phyloP scores from a whole-genome alignment of 2,888 invertebrate species.

The Lepidocyrtinus sp. region DNA sequence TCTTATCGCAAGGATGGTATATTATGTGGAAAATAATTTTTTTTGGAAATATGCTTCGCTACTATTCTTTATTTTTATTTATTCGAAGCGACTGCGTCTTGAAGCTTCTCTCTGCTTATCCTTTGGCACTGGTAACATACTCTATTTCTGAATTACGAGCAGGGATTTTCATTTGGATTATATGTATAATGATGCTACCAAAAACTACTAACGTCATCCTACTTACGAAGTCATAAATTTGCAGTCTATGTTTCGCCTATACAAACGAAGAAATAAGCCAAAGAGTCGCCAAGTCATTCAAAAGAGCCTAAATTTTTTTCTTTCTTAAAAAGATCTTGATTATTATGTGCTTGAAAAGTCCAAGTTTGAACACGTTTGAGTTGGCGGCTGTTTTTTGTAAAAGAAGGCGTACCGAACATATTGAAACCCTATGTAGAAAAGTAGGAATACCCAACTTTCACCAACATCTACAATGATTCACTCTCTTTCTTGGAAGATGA shows the following conservation, averaged over 20 bases:
- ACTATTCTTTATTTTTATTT: no score
- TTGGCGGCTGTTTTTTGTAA: no score
- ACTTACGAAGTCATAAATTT: background rate
- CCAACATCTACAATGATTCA: no score
- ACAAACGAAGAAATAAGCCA: constrained; percentile 8
- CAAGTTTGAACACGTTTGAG: background rate
- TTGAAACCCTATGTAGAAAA: no score
- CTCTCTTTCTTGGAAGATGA: no score
- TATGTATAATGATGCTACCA: constrained; percentile 1
- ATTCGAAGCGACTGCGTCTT: no score
- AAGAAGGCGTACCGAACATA: no score
- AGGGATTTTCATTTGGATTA: constrained; percentile 22
- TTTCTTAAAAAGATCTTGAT: background rate
- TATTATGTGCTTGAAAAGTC: background rate
- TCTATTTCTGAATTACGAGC: constrained; percentile 53
- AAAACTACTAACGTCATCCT: constrained; percentile 47
- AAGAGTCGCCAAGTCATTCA: constrained; percentile 53
- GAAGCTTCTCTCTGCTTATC: constrained; percentile 38
- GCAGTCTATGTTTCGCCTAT: background rate
- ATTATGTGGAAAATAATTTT: no score
- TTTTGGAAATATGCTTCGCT: no score
- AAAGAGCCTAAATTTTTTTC: constrained; percentile 38
- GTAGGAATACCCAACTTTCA: no score
- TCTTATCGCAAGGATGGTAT: no score
- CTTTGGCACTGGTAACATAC: constrained; percentile 52